Conservation (phyloP, 1,140 invertebrate genomes). For the Nilaparvata lugens region DNA sequence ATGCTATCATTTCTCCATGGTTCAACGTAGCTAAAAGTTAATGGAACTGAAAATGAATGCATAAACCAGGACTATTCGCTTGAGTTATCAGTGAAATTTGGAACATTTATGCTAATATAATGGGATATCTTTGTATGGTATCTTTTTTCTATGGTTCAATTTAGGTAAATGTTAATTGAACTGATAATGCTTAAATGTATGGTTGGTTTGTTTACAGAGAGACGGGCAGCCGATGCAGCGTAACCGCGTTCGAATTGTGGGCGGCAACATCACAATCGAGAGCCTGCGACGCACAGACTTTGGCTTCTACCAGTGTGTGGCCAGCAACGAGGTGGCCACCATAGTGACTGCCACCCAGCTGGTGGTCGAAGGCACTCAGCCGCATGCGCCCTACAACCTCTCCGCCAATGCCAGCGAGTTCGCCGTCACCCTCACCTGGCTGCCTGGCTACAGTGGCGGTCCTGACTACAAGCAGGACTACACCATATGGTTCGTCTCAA, state of each 20-base stretch:
- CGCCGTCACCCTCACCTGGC: constrained; percentile 80
- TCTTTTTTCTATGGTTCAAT: too few relatives aligned
- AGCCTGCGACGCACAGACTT: constrained; percentile 80
- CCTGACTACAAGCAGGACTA: constrained; percentile 90
- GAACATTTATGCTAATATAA: too few relatives aligned
- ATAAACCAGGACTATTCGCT: too few relatives aligned
- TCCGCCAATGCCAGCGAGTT: constrained; percentile 79
- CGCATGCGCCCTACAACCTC: constrained; percentile 92
- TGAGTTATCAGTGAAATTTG: too few relatives aligned
- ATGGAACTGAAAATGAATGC: too few relatives aligned
- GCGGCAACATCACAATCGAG: constrained; percentile 87
- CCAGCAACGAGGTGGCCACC: constrained; percentile 88
- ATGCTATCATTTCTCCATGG: too few relatives aligned
- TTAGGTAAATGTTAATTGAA: too few relatives aligned
- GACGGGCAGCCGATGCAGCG: constrained; percentile 71
- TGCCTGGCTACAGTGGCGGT: constrained; percentile 90
- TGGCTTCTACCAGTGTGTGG: constrained; percentile 90
- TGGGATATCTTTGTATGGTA: too few relatives aligned
- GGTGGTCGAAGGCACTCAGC: constrained; percentile 90
- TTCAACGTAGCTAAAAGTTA: too few relatives aligned
- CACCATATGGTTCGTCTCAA: constrained; percentile 63
- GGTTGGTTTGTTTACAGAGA: constrained; percentile 38
- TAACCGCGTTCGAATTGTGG: constrained; percentile 61
- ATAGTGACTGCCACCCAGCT: constrained; percentile 82
- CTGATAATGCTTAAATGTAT: background rate